Conservation (phyloP, 1,140 invertebrate genomes). For the Pomacea maculata region DNA sequence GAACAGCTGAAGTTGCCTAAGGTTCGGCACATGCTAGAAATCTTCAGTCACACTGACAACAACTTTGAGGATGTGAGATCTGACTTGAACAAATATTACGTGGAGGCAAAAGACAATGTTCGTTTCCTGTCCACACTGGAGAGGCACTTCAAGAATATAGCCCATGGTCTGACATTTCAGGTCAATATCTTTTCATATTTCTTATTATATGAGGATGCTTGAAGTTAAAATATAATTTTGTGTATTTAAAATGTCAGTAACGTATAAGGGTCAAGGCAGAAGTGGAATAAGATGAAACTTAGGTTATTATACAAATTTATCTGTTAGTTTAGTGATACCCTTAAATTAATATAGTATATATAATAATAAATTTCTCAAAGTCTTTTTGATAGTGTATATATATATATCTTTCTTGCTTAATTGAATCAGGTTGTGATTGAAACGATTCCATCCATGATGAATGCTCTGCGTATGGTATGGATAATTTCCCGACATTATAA, state of each 20-base stretch:
- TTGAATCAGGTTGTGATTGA: slow-evolving; percentile 65
- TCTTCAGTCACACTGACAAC: slow-evolving; percentile 68
- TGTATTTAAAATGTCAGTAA: too few species aligned
- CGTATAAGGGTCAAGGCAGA: too few species aligned
- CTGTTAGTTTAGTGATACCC: too few species aligned
- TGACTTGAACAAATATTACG: slow-evolving; percentile 76
- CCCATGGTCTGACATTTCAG: slow-evolving; percentile 76
- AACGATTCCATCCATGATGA: slow-evolving; percentile 80
- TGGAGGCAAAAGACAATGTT: slow-evolving; percentile 84
- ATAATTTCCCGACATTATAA: slow-evolving; percentile 68
- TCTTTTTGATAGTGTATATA: neutral
- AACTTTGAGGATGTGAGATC: slow-evolving; percentile 68
- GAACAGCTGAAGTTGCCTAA: slow-evolving; percentile 82
- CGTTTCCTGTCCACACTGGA: slow-evolving; percentile 82
- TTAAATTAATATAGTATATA: neutral
- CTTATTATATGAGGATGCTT: neutral
- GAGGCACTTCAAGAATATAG: slow-evolving; percentile 83
- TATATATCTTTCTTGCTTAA: neutral
- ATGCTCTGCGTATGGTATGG: slow-evolving; percentile 73
- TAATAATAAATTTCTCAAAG: neutral
- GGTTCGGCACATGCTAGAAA: slow-evolving; percentile 71
- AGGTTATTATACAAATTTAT: too few species aligned
- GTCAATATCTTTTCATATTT: slow-evolving; percentile 3
- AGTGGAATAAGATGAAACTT: too few species aligned
- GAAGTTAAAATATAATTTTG: too few species aligned